phyloP scores from a whole-genome alignment of 2,113 vertebrate species.

The Formicarius rufipectus region DNA sequence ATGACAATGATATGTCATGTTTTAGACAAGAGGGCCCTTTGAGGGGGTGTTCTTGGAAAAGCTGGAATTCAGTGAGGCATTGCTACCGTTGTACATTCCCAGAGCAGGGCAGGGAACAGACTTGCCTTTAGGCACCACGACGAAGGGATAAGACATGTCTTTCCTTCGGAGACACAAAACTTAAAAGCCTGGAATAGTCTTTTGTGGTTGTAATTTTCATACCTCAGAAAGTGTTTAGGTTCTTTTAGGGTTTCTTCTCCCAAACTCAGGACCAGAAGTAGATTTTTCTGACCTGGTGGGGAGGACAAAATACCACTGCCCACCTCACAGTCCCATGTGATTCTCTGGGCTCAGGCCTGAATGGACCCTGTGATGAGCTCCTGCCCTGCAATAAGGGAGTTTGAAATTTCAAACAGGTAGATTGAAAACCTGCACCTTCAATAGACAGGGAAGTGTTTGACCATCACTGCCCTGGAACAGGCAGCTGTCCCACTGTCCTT shows the following conservation, averaged over 20 bases:
- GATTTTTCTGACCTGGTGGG: not conserved
- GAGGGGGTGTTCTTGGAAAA: not conserved
- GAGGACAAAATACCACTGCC: not conserved
- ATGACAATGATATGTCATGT: not conserved
- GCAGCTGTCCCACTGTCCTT: not conserved
- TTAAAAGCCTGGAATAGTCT: not conserved
- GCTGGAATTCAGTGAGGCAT: not conserved
- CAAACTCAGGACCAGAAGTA: not conserved
- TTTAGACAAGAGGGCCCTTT: not conserved
- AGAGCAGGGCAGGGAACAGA: not conserved
- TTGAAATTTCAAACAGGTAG: not conserved
- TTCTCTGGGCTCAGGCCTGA: not conserved
- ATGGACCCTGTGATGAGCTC: not conserved
- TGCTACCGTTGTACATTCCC: not conserved
- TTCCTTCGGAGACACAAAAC: not conserved
- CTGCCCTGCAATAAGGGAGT: not conserved
- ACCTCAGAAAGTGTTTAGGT: not conserved
- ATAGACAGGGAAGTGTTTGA: not conserved
- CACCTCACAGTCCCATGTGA: not conserved
- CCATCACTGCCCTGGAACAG: not conserved
- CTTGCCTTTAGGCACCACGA: not conserved
- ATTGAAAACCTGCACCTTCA: not conserved
- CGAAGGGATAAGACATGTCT: not conserved
- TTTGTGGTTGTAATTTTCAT: not conserved
- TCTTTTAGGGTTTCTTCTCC: not conserved